These are phyloP conservation scores for Fissipunctia ypsillon DNA, from an alignment of 2,888 invertebrate genomes.

Conservation along the genomic window DNA sequence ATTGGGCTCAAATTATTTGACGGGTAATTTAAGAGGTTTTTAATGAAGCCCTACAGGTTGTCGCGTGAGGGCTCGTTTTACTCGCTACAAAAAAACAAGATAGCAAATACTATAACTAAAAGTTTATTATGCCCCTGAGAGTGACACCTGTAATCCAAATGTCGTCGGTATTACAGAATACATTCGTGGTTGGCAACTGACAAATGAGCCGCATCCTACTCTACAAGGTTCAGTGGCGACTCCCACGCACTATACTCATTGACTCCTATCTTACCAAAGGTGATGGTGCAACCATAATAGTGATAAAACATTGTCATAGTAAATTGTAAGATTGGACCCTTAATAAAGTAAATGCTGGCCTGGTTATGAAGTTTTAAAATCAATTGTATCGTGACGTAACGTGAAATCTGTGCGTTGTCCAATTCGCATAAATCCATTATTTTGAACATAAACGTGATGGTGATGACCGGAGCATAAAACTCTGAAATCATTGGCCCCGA, in stretches of 20 bases:
- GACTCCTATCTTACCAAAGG: slow-evolving; percentile 77
- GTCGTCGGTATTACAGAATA: slow-evolving; percentile 54
- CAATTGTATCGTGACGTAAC: slow-evolving; percentile 4
- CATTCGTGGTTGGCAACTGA: slow-evolving; percentile 74
- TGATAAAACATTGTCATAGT: slow-evolving; percentile 71
- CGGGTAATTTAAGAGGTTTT: slow-evolving; percentile 36
- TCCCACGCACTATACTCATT: slow-evolving; percentile 81
- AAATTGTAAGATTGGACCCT: slow-evolving; percentile 68
- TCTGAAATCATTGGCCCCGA: slow-evolving; percentile 78
- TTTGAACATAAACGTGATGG: slow-evolving; percentile 74
- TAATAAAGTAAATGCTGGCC: slow-evolving; percentile 49
- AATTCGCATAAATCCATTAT: slow-evolving; percentile 64
- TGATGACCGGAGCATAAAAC: slow-evolving; percentile 68
- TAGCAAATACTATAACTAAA: background rate
- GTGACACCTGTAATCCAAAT: slow-evolving; percentile 30
- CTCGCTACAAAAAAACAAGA: slow-evolving; percentile 6
- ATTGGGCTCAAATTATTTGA: slow-evolving; percentile 17
- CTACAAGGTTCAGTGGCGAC: slow-evolving; percentile 85
- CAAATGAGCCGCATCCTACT: slow-evolving; percentile 87
- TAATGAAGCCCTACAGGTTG: slow-evolving; percentile 47
- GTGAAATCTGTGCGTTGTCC: slow-evolving; percentile 7
- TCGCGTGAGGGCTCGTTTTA: background rate
- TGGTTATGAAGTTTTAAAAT: slow-evolving; percentile 28
- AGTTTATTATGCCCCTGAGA: slow-evolving; percentile 17
- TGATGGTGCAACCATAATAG: slow-evolving; percentile 79